These are phyloP conservation scores for Dioctria linearis DNA, from an alignment of 2,888 invertebrate genomes.

Conservation along the genomic window DNA sequence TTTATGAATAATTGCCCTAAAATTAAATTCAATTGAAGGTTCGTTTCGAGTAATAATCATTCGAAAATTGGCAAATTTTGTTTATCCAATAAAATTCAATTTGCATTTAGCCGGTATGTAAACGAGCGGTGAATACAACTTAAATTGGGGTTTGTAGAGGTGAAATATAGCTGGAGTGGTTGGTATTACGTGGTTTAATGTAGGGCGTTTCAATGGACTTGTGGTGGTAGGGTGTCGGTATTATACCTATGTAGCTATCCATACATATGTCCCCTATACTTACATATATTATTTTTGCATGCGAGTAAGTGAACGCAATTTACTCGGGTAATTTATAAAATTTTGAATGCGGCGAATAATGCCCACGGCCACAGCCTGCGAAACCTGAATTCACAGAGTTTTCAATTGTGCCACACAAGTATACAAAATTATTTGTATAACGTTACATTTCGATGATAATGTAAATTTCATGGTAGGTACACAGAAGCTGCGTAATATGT, in stretches of 20 bases:
- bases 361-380: not conserved
- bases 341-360: slow-evolving; percentile 11
- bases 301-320: slow-evolving; percentile 11
- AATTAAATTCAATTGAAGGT: slow-evolving; percentile 9
- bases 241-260: too few relatives aligned
- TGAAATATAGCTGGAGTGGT: not conserved
- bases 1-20: slow-evolving; percentile 2
- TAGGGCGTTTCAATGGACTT: not conserved
- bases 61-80: slow-evolving; percentile 12
- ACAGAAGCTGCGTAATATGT: not conserved
- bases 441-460: slow-evolving; percentile 11
- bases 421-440: slow-evolving; percentile 13
- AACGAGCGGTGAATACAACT: slow-evolving; percentile 5
- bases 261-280: too few relatives aligned
- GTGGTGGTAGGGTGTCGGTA: too few relatives aligned
- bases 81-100: slow-evolving; percentile 13
- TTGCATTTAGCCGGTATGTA: slow-evolving; percentile 15
- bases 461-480: slow-evolving; percentile 4
- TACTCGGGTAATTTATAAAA: slow-evolving; percentile 13
- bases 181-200: not conserved
- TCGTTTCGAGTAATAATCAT: not conserved
- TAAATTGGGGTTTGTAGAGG: not conserved
- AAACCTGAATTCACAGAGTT: not conserved
- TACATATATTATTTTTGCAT: not conserved
- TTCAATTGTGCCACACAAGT: slow-evolving; percentile 1